Evolutionary conservation across 2,797 vertebrate species (phyloP), one percentile per base, ranked within the genome.

Genomic region (Spinus pinus): DNA sequence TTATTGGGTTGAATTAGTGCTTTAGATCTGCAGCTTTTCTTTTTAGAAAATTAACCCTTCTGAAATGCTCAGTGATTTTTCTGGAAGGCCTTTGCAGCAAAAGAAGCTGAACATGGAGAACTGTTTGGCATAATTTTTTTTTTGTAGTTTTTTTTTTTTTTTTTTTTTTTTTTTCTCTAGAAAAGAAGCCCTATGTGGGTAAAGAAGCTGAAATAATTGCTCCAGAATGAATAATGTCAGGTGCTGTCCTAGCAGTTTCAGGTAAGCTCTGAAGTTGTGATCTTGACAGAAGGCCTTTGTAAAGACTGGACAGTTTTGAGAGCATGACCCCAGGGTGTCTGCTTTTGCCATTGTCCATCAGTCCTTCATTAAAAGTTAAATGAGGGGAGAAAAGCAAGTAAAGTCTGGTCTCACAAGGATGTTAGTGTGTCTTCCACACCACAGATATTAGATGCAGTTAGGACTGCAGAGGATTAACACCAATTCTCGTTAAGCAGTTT

Each of bases 1-100:
- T 93, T 72, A 87, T 24, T 88, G 78, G 75, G 18, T 78, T 73
- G 46, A 84, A 17, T 90, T 61, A 31, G 51, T 88, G 21, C 12
- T 41, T 77, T 69, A 16, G 56, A n/a, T 77, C 42, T 90, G 25
- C 61, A 79, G 80, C 70, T 64, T 83, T 81, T 60, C 13, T 88
- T 19, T 93, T 94, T 50, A 92, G 57, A 51, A 89, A 96, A 95
- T 93, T 86, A 2, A 85, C 95, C 69, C 93, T 95, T 94, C 65
- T 88, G 74, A 90, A 96, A 92, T 33, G 31, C 15, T 88, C 33
- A 39, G 46, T 81, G 41, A 83, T 79, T 79, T 94, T 74, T 81
- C 79, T 78, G 35, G 42, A 42, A 87, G 39, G 19, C 51, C 6
- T 62, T 83, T 91, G 49, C 23, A 71, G 53, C 25, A 94, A 92